Conservation (phyloP, 2,888 invertebrate species). For the Dioctria linearis region DNA sequence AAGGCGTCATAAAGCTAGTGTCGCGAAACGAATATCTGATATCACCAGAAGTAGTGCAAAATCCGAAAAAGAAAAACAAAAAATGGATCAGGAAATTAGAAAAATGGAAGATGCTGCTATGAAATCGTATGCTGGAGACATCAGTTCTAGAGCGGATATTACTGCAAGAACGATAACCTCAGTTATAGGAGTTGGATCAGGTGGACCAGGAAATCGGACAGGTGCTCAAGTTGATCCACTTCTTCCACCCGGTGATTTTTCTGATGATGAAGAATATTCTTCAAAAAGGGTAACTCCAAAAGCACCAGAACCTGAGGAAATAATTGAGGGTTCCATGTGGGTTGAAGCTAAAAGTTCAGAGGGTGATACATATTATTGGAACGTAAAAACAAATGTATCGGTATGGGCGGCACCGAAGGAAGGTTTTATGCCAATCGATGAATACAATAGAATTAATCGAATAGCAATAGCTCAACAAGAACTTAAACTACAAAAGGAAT, state of each 20-base stretch:
- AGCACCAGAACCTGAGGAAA: slow-evolving; percentile 62
- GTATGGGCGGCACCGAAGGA: slow-evolving; percentile 83
- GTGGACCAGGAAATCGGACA: background rate
- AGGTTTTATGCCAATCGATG: slow-evolving; percentile 78
- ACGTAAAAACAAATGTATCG: slow-evolving; percentile 85
- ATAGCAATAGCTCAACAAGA: slow-evolving; percentile 72
- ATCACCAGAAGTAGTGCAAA: slow-evolving; percentile 88
- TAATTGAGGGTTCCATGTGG: slow-evolving; percentile 75
- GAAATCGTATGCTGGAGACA: slow-evolving; percentile 89
- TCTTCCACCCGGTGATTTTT: slow-evolving; percentile 67
- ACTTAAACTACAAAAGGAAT: slow-evolving; percentile 71
- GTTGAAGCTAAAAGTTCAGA: slow-evolving; percentile 84
- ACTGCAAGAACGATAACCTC: slow-evolving; percentile 67
- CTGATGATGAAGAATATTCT: slow-evolving; percentile 64
- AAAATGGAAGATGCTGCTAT: slow-evolving; percentile 94
- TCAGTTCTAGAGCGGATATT: slow-evolving; percentile 72
- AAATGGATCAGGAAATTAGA: slow-evolving; percentile 84
- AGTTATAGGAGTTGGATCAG: slow-evolving; percentile 60
- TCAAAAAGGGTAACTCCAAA: slow-evolving; percentile 64
- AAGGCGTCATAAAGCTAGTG: slow-evolving; percentile 92
- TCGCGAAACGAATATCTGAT: slow-evolving; percentile 86
- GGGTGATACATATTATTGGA: slow-evolving; percentile 89
- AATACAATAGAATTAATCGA: slow-evolving; percentile 76
- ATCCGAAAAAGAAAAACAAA: slow-evolving; percentile 83
- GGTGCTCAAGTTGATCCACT: slow-evolving; percentile 67